Evolutionary conservation across 2,797 vertebrate species (phyloP).

Genomic region (Fistularia tabacaria): DNA sequence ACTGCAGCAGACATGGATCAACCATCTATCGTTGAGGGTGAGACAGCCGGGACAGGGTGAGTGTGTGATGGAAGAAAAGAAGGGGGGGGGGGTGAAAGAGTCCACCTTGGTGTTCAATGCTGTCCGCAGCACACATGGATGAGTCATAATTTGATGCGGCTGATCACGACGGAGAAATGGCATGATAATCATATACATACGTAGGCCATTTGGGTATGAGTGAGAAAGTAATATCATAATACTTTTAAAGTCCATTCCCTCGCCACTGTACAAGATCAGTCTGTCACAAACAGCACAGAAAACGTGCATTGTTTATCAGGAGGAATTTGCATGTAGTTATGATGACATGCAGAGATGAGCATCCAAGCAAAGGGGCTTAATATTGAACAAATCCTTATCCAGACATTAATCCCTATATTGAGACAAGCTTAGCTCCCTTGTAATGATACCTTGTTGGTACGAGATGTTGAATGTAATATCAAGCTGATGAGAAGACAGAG

Average conservation of each 20-base stretch:
- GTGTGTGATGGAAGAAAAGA: conserved; percentile 29
- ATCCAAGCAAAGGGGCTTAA: conserved; percentile 41
- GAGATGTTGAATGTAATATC: conserved; percentile 18
- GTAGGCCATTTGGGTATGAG: too few relatives aligned
- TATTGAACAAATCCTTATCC: conserved; percentile 54
- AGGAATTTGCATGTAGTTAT: conserved; percentile 7
- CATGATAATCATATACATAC: neutral
- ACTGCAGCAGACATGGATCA: conserved; percentile 18
- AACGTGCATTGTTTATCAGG: conserved; percentile 7
- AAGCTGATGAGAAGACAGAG: conserved; percentile 15
- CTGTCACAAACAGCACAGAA: too few relatives aligned
- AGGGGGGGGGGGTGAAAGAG: conserved; percentile 27
- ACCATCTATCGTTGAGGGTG: conserved; percentile 23
- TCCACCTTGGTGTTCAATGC: conserved; percentile 6
- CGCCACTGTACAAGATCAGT: too few relatives aligned
- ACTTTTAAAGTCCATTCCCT: too few relatives aligned
- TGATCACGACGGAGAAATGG: conserved; percentile 18
- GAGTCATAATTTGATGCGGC: conserved; percentile 50
- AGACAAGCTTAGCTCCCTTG: conserved; percentile 38
- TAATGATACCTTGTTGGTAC: conserved; percentile 41
- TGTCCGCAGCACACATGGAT: conserved; percentile 28
- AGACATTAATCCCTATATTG: conserved; percentile 55
- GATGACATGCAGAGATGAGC: conserved; percentile 44
- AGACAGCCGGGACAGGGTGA: conserved; percentile 10
- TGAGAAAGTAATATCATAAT: too few relatives aligned